Percentiles rank a stretch among this genome's conserved stretches.
These are phyloP conservation scores for Luidia sarsii DNA, from an alignment of 53 echinoderm and acorn worm species.

Conservation along the genomic window DNA sequence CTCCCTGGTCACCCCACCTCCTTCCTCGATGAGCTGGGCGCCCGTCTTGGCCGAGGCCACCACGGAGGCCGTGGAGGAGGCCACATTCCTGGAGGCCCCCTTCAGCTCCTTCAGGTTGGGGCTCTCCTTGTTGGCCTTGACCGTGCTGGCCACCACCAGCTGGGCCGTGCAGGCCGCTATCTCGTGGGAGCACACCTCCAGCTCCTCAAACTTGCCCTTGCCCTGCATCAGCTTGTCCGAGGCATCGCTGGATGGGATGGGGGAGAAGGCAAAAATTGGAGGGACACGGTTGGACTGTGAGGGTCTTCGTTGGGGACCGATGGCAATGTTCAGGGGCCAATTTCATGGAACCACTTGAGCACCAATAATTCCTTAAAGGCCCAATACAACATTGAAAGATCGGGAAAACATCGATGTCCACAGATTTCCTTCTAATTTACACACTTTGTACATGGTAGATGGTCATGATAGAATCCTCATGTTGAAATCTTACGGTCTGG, in stretches of 20 bases:
- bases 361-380: too few species aligned
- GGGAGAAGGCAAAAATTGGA: not conserved
- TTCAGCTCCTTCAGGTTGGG: slow-evolving; percentile 71
- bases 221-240: slow-evolving; percentile 88
- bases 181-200: slow-evolving; percentile 92
- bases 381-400: too few species aligned
- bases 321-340: too few species aligned
- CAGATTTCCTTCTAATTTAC: too few species aligned
- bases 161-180: slow-evolving; percentile 95
- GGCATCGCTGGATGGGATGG: slow-evolving; percentile 81
- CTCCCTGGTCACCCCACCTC: too few species aligned
- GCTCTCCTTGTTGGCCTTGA: slow-evolving; percentile 85
- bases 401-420: too few species aligned
- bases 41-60: slow-evolving; percentile 96
- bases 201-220: slow-evolving; percentile 90
- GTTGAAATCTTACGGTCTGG: too few species aligned
- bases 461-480: too few species aligned
- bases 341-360: too few species aligned
- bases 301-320: too few species aligned
- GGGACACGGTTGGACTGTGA: not conserved
- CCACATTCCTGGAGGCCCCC: slow-evolving; percentile 77
- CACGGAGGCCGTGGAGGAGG: slow-evolving; percentile 78
- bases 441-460: too few species aligned
- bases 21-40: slow-evolving; percentile 89
- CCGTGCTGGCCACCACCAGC: slow-evolving; percentile 89